Evolutionary conservation across 2,888 invertebrate genomes (phyloP).

Genomic region (Cremastinae sp.): DNA sequence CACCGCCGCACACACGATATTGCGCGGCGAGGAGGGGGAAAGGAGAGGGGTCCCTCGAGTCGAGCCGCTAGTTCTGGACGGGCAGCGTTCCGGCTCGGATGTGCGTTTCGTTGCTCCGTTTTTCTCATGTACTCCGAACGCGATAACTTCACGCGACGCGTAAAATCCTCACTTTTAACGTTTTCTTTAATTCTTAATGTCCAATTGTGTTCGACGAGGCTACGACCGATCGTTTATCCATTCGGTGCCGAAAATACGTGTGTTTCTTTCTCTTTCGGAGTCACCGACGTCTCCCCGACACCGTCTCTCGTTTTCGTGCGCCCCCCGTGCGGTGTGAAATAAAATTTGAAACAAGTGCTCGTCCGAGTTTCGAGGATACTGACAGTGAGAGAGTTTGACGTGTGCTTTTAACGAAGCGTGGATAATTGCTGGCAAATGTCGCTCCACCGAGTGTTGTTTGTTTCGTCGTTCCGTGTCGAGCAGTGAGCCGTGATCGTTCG

Average conservation of each 20-base stretch:
- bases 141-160: background rate
- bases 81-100: slow-evolving; percentile 74
- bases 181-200: background rate
- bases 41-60: slow-evolving; percentile 64
- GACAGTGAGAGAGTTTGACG: background rate
- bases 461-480: too few relatives aligned
- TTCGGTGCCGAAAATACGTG: too few relatives aligned
- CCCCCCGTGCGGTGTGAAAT: too few relatives aligned
- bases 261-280: too few relatives aligned
- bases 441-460: too few relatives aligned
- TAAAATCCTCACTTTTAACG: background rate
- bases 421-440: background rate
- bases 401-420: too few relatives aligned
- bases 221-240: too few relatives aligned
- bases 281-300: too few relatives aligned
- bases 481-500: too few relatives aligned
- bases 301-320: too few relatives aligned
- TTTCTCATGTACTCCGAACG: slow-evolving; percentile 37
- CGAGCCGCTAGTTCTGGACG: slow-evolving; percentile 76
- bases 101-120: slow-evolving; percentile 55
- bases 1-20: too few relatives aligned
- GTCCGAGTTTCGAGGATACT: background rate
- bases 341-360: background rate
- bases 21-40: slow-evolving; percentile 65
- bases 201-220: too few relatives aligned